phyloP scores from a whole-genome alignment of 2,113 vertebrate species.

The Sclerurus mexicanus region DNA sequence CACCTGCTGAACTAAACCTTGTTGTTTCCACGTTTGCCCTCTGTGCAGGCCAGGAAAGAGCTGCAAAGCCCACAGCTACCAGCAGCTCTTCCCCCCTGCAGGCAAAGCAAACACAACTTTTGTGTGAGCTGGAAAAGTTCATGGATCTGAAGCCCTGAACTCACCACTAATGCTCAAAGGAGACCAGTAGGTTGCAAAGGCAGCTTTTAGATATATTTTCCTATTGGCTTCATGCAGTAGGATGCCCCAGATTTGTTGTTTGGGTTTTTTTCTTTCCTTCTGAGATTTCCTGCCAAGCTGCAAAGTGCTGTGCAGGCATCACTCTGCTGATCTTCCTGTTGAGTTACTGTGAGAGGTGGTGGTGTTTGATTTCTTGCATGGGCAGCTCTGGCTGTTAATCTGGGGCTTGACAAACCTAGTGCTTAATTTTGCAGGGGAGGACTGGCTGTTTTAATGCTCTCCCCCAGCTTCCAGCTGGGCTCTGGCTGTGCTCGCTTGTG shows the following conservation, averaged over 20 bases:
- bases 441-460: not conserved
- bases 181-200: not conserved
- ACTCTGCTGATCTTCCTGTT: not conserved
- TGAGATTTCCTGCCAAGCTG: conserved; percentile 3
- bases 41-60: not conserved
- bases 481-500: not conserved
- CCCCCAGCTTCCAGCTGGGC: not conserved
- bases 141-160: not conserved
- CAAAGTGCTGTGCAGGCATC: not conserved
- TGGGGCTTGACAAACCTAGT: not conserved
- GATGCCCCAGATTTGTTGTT: not conserved
- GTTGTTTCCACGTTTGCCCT: not conserved
- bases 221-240: not conserved
- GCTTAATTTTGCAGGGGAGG: not conserved
- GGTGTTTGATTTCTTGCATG: not conserved
- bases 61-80: not conserved
- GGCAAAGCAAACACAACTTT: not conserved
- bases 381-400: not conserved
- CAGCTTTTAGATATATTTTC: not conserved
- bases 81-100: not conserved
- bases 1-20: not conserved
- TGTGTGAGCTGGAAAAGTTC: not conserved
- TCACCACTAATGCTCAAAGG: not conserved
- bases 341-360: not conserved
- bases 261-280: not conserved